These are phyloP conservation scores for Pterostichus niger DNA, from an alignment of 2,888 invertebrate genomes.

Conservation along the genomic window DNA sequence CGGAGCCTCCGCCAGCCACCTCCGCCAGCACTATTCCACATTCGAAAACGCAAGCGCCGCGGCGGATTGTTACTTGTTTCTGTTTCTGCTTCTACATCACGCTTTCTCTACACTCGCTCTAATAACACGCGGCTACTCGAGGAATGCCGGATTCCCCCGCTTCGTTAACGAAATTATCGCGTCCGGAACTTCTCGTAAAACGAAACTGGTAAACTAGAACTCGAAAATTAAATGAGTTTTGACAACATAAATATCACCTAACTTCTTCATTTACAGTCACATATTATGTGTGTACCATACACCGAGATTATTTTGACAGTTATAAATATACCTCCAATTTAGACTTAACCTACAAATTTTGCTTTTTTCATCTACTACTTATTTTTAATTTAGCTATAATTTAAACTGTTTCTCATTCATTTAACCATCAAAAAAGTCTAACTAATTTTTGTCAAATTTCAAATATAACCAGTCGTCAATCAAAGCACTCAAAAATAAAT, in stretches of 20 bases:
- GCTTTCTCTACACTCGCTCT: conserved; percentile 59
- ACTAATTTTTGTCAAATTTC: no score
- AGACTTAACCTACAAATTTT: conserved; percentile 36
- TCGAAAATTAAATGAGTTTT: conserved; percentile 8
- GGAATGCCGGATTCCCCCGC: conserved; percentile 36
- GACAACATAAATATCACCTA: conserved; percentile 49
- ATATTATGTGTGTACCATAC: conserved; percentile 1
- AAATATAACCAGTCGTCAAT: no score
- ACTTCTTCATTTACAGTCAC: conserved; percentile 19
- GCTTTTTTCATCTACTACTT: conserved; percentile 15
- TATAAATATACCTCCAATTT: conserved; percentile 31
- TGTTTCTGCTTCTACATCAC: conserved; percentile 1
- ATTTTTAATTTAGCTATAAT: conserved; percentile 21
- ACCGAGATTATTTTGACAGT: conserved; percentile 3
- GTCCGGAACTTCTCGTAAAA: conserved; percentile 2
- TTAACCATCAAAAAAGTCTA: no score
- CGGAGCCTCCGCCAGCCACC: not conserved
- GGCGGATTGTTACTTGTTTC: conserved; percentile 22
- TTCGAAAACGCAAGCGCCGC: conserved; percentile 61
- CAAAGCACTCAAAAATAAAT: no score
- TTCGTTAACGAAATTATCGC: conserved; percentile 38
- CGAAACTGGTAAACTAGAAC: conserved; percentile 13
- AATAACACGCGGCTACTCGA: conserved; percentile 23
- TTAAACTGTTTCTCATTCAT: no score
- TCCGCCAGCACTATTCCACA: conserved; percentile 48